A percentile compares a stretch with the other conserved stretches of the same genome.
phyloP scores from a whole-genome alignment of 1,140 invertebrate genomes.

The Saxidomus purpurata region DNA sequence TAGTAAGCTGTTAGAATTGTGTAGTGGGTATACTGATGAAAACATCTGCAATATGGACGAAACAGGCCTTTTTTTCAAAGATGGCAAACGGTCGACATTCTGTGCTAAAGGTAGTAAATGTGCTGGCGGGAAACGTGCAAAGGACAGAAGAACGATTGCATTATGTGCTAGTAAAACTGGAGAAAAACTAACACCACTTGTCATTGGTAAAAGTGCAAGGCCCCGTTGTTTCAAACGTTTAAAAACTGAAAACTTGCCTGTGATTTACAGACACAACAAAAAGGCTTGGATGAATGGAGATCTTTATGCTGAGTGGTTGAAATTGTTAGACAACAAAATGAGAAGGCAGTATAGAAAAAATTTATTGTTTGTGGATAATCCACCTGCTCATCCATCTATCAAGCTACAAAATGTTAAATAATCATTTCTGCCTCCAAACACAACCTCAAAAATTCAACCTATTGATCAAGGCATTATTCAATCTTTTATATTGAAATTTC shows the following conservation, averaged over 20 bases:
- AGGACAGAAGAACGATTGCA: constrained; percentile 57
- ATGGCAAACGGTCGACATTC: not conserved
- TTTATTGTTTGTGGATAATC: no score
- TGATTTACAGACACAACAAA: no score
- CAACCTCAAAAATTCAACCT: not conserved
- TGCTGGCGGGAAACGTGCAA: constrained; percentile 57
- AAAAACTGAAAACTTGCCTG: no score
- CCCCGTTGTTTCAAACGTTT: no score
- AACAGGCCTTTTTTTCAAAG: constrained; percentile 69
- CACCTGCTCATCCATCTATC: not conserved
- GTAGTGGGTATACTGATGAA: constrained; percentile 57
- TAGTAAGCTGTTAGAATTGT: constrained; percentile 35
- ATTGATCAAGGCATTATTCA: not conserved
- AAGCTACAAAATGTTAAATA: not conserved
- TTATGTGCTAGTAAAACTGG: constrained; percentile 28
- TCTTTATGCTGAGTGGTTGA: no score
- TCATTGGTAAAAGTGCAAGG: no score
- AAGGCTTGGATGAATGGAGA: no score
- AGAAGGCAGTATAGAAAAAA: not conserved
- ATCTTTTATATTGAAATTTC: not conserved
- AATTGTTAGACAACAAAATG: not conserved
- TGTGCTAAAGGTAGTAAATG: constrained; percentile 30
- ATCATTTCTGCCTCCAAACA: not conserved
- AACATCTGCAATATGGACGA: constrained; percentile 66
- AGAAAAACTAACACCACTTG: no score